Conservation (phyloP, 2,797 vertebrate genomes). For the Helarctos malayanus region DNA sequence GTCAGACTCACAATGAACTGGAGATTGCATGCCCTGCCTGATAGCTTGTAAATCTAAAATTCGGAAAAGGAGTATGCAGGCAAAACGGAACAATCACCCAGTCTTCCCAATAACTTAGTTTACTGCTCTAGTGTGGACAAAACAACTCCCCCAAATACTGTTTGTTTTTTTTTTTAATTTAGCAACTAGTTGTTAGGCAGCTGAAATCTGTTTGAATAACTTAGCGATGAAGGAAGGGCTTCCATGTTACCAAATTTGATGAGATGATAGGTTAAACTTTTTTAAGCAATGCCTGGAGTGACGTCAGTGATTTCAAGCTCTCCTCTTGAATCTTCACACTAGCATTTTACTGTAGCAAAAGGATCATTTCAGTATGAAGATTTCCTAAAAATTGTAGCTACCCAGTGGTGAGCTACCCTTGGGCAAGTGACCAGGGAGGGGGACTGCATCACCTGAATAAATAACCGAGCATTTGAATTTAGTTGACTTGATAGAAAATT, state of each 20-base stretch:
- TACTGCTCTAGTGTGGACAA: not conserved
- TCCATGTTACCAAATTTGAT: conserved; percentile 3
- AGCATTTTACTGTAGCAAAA: not conserved
- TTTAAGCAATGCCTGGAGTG: not conserved
- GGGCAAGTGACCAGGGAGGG: not conserved
- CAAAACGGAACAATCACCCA: not conserved
- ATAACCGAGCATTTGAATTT: not conserved
- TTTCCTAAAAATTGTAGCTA: not conserved
- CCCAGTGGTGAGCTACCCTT: not conserved
- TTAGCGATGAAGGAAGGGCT: not conserved
- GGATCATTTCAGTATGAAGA: not conserved
- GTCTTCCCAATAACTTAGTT: not conserved
- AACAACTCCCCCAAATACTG: not conserved
- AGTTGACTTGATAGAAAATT: not conserved
- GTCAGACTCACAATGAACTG: not conserved
- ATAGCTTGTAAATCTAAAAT: not conserved
- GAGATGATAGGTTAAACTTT: not conserved
- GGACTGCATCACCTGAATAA: not conserved
- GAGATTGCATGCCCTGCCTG: not conserved
- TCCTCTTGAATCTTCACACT: not conserved
- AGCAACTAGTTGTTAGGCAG: not conserved
- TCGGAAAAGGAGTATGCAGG: not conserved
- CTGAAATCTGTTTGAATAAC: conserved; percentile 12
- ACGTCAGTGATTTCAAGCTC: not conserved
- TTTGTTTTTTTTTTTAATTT: not conserved